Evolutionary conservation across 1,140 invertebrate genomes (phyloP), one percentile per base, ranked within the genome.

Genomic region (Chironomus striatipennis): DNA sequence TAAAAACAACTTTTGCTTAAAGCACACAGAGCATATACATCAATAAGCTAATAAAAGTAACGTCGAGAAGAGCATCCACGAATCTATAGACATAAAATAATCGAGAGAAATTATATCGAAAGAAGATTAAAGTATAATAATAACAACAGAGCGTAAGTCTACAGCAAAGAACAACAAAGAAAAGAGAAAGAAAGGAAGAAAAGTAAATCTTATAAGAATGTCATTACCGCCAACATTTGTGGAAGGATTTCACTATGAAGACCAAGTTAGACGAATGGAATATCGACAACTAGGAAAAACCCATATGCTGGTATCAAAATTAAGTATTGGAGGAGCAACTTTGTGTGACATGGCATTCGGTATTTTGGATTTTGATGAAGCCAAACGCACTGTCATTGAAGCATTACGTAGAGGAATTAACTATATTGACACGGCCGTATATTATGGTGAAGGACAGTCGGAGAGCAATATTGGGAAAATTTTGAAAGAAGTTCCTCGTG

Each of bases 371-470:
- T 85, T 90, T 73, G 79, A 85, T 17, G 88, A 93, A 81, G 90
- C 88, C 20, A 87, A 91, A 74, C 80, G 87, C 73, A 88, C 91
- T 0, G 85, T 97, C 47, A 84, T 86, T 65, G 83, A 89, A 77
- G 90, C 90, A 5, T 82, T 97, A 17, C 90, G 87, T 79, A 84
- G 83, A 43, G 96, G 96, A 1, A 87, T 98, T 18, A 98, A 98
- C 85, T 96, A 94, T 77, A 90, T 98, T 73, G 96, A 98, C 80
- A 96, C 94, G 0, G 91, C 90, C 1, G 93, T 94, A 0, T 97
- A 90, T 88, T 98, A 98, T 81, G 95, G 95, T 0, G 93, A 94
- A 84, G 93, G 95, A 6, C 86, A 84, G 64, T 90, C 92, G 0
- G 95, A 98, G 83, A 84, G 84, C 77, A 83, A 92, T 34, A 82